A percentile compares a stretch with the other conserved stretches of the same genome.
Evolutionary conservation across 2,797 vertebrate genomes (phyloP).

Genomic region (Hippopotamyrus pictus): DNA sequence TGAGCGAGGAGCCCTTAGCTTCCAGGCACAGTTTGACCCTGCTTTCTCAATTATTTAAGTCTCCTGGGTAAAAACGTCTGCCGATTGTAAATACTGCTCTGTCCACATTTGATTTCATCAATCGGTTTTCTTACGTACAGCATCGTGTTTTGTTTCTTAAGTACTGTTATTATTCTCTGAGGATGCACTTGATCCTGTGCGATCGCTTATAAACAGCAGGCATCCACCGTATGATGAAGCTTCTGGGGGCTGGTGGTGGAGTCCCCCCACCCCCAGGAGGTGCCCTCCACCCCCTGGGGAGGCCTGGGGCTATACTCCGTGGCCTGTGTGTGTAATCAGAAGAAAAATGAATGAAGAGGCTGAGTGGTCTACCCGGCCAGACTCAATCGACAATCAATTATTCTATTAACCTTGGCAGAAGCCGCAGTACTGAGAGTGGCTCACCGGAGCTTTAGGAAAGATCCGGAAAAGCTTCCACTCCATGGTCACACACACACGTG

Average conservation of each 20-base stretch:
- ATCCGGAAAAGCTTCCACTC: background rate
- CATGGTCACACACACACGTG: background rate
- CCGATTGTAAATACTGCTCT: background rate
- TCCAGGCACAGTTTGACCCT: background rate
- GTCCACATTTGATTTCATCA: background rate
- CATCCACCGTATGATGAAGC: background rate
- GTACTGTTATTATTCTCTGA: background rate
- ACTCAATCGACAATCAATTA: conserved; percentile 62
- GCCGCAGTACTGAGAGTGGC: background rate
- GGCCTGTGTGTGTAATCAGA: background rate
- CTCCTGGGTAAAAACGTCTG: background rate
- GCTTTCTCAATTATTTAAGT: background rate
- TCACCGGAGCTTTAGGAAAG: background rate
- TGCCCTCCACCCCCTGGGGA: background rate
- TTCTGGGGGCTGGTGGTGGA: background rate
- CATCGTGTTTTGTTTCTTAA: background rate
- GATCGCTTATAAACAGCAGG: background rate
- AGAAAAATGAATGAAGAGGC: background rate
- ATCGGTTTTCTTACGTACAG: background rate
- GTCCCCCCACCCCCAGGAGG: background rate
- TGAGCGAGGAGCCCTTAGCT: background rate
- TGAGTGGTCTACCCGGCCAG: conserved; percentile 27
- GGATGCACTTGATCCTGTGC: background rate
- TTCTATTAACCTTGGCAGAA: conserved; percentile 53
- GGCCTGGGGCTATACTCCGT: background rate